These are phyloP conservation scores for Myrmecophaga tridactyla DNA, from an alignment of 2,113 vertebrate species.

Conservation along the genomic window DNA sequence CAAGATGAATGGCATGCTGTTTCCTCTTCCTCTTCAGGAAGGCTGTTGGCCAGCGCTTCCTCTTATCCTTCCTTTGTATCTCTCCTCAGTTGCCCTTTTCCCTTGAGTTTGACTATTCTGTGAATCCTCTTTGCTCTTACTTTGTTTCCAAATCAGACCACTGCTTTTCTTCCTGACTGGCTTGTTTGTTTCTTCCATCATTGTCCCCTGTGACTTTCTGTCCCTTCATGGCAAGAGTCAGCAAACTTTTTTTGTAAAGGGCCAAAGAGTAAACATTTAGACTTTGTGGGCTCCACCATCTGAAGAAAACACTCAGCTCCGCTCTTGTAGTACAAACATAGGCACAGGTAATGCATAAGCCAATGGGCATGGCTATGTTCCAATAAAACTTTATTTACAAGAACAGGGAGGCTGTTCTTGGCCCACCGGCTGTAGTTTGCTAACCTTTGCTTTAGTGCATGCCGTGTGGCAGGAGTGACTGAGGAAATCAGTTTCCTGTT, in stretches of 20 bases:
- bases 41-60: too few species aligned
- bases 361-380: background rate
- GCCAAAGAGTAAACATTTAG: background rate
- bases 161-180: background rate
- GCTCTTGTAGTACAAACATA: background rate
- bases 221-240: background rate
- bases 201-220: background rate
- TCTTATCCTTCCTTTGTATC: background rate
- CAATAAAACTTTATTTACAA: background rate
- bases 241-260: background rate
- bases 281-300: rapidly evolving
- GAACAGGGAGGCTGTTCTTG: background rate
- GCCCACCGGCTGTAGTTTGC: background rate
- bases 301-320: background rate
- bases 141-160: rapidly evolving
- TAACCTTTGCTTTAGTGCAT: background rate
- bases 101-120: background rate
- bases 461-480: background rate
- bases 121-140: rapidly evolving
- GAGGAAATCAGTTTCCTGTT: background rate
- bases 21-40: background rate
- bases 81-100: background rate
- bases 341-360: background rate
- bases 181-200: background rate
- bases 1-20: too few species aligned